Base-by-base conservation (phyloP, 2,113 vertebrate species). In the Phycodurus eques region DNA sequence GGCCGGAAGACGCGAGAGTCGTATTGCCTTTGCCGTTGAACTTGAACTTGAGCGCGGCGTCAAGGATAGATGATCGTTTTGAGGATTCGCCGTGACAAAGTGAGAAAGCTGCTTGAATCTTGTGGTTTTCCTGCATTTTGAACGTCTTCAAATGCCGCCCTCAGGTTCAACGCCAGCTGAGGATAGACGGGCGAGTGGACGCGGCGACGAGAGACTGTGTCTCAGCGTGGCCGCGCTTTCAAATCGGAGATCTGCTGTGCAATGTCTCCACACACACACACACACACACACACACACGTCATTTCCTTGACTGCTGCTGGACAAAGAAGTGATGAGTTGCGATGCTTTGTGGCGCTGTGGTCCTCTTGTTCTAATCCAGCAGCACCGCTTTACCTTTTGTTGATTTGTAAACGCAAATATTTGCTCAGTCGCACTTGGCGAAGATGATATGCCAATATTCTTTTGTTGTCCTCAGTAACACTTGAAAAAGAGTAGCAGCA, bases 241-340 rank as follows among this genome's bases (percentile, higher is more conserved):
- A 81, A 83, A 67, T 31, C 68, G 90, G 84, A 88, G 83, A 83
- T 84, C 88, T 87, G 90, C 90, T 87, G 90, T 86, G 90, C 90
- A 69, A 86, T 68, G 74, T 86, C 86, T 90, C 85, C 86, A 81
- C 59, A 75, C 27, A 47, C 42, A 61, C 35, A 66, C 68, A 71
- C 62, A 64, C 69, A 67, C 54, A 74, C 73, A 56, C 70, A 1
- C 27, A 71, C 68, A 67, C 60, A 78, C 78, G 80, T 81, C 83
- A 85, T 78, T 86, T 51, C 70, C 71, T 47, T 84, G 72, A 74
- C 81, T 82, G 87, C 83, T 85, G 85, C 82, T 85, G 83, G 75
- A 72, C 82, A 65, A 82, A 84, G 66, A 70, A 70, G 27, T 61
- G 20, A 53, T 5, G 17, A 54, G 53, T 56, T 56, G 53, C 6